Percentiles rank a stretch among this genome's conserved stretches.
Evolutionary conservation across 2,888 invertebrate species (phyloP).

Genomic region (Aphrophora alni): DNA sequence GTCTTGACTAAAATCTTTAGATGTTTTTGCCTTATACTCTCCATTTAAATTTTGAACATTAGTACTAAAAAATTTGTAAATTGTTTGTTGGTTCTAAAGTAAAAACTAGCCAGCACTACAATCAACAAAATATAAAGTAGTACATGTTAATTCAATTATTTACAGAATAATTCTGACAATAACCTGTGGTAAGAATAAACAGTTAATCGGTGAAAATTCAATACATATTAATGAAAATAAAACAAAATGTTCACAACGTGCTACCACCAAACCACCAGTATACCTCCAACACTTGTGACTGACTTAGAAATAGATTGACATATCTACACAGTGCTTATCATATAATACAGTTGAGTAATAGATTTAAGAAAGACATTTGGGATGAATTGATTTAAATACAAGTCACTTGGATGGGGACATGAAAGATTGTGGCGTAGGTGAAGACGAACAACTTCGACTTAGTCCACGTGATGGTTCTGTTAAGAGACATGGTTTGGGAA

Average conservation of each 20-base stretch:
- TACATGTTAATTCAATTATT: neutral
- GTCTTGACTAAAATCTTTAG: too few species aligned
- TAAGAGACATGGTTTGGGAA: conserved; percentile 51
- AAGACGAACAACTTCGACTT: conserved; percentile 60
- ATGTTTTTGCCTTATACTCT: too few species aligned
- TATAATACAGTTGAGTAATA: conserved; percentile 9
- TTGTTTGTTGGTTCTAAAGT: neutral
- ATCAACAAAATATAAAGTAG: neutral
- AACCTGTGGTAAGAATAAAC: neutral
- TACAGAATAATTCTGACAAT: neutral
- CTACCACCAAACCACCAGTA: neutral
- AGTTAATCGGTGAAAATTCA: neutral
- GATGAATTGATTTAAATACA: neutral
- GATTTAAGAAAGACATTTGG: conserved; percentile 5
- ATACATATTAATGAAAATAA: neutral
- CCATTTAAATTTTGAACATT: too few species aligned
- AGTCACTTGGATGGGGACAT: conserved; percentile 7
- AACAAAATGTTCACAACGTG: neutral
- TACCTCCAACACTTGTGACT: neutral
- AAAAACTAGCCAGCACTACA: neutral
- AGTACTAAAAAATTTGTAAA: too few species aligned
- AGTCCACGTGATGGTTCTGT: conserved; percentile 56
- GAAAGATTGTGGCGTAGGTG: conserved; percentile 56
- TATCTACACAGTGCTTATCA: neutral
- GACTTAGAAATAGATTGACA: neutral